Conservation (phyloP, 2,888 invertebrate species). For the Agonopterix alstromeriana region DNA sequence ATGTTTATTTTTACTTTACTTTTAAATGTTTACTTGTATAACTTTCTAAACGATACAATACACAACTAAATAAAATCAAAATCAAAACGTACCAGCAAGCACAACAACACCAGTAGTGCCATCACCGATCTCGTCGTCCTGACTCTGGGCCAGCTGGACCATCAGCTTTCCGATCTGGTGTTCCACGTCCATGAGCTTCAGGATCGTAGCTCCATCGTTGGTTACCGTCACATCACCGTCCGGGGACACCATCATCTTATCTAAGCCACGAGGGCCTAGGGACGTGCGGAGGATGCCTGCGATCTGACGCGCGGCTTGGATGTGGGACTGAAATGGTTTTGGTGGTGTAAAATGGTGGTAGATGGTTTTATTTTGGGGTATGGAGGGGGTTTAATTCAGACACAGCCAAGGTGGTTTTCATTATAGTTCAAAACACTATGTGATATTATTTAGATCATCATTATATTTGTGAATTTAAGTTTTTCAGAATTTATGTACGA, state of each 20-base stretch:
- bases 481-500: too few relatives aligned
- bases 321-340: slow-evolving; percentile 88
- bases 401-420: slow-evolving; percentile 14
- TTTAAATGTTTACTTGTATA: too few relatives aligned
- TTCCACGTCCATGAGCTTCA: slow-evolving; percentile 99
- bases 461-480: too few relatives aligned
- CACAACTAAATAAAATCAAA: too few relatives aligned
- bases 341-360: background rate
- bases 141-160: slow-evolving; percentile 98
- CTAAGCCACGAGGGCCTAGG: slow-evolving; percentile 96
- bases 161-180: slow-evolving; percentile 98
- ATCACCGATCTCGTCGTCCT: slow-evolving; percentile 99
- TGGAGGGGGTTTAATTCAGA: slow-evolving; percentile 4
- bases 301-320: slow-evolving; percentile 96
- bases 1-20: too few relatives aligned
- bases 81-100: slow-evolving; percentile 69
- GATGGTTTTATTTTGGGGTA: background rate
- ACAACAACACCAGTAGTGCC: slow-evolving; percentile 99
- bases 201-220: slow-evolving; percentile 99
- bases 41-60: too few relatives aligned
- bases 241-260: slow-evolving; percentile 97
- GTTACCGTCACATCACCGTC: slow-evolving; percentile 99
- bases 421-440: slow-evolving; percentile 15
- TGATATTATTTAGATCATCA: slow-evolving; percentile 7
- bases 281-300: slow-evolving; percentile 94